A percentile compares a stretch with the other conserved stretches of the same genome.
Conservation (phyloP, 2,113 vertebrate genomes). For the Todiramphus saurophagus region DNA sequence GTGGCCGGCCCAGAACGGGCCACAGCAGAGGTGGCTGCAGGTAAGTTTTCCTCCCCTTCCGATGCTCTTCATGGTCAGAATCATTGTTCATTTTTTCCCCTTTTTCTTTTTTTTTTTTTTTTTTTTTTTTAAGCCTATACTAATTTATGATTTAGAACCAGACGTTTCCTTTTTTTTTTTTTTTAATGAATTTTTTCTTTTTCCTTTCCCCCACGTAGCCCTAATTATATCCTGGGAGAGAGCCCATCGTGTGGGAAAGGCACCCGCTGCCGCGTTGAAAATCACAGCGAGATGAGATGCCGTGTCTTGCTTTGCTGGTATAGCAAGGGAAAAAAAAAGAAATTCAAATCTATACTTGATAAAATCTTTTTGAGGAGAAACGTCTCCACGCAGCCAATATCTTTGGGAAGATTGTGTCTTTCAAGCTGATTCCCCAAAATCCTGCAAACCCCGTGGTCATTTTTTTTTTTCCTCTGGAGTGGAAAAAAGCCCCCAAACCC, state of each 20-base stretch:
- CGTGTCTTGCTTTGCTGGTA: background rate
- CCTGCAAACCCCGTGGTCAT: background rate
- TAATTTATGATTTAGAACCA: background rate
- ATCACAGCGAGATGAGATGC: accelerated
- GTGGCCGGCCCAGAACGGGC: background rate
- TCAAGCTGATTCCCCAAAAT: background rate
- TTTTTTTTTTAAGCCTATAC: background rate
- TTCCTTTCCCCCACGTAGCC: background rate
- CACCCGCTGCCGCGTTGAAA: background rate
- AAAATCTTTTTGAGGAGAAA: background rate
- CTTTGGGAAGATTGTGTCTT: background rate
- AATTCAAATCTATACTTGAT: background rate
- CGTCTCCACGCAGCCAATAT: background rate
- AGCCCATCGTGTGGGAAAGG: background rate
- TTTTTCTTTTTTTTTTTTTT: background rate
- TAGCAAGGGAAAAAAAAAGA: background rate
- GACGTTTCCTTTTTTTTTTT: background rate
- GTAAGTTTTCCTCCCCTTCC: conserved; percentile 17
- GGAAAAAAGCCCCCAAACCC: background rate
- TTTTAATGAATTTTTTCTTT: background rate
- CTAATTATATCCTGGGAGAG: background rate
- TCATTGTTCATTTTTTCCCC: background rate
- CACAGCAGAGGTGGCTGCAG: background rate
- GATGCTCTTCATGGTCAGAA: background rate
- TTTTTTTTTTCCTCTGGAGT: background rate